Conservation (phyloP, 2,113 vertebrate genomes). For the Triplophysa tibetana region DNA sequence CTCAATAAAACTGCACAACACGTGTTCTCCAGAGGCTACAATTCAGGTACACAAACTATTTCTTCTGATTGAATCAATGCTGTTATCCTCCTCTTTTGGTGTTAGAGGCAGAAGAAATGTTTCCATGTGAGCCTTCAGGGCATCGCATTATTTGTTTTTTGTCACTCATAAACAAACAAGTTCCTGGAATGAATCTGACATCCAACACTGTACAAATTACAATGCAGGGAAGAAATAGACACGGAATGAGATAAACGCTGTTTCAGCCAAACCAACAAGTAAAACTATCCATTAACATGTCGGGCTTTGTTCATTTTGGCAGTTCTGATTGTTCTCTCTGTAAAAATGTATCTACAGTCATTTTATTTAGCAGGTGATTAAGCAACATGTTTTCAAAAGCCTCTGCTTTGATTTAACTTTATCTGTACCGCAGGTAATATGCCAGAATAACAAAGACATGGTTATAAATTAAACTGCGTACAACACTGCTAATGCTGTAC, state of each 20-base stretch:
- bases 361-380: constrained; percentile 7
- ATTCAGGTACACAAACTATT: constrained; percentile 46
- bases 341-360: neutral
- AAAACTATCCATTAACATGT: neutral
- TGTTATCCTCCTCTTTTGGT: neutral
- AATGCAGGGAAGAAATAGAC: neutral
- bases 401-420: constrained; percentile 57
- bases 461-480: constrained; percentile 52
- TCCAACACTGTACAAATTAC: neutral
- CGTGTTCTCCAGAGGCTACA: constrained; percentile 46
- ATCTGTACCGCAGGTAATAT: constrained; percentile 52
- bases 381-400: constrained; percentile 29
- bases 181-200: neutral
- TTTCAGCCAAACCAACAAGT: neutral
- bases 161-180: constrained; percentile 8
- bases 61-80: constrained; percentile 4
- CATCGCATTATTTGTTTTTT: constrained; percentile 1
- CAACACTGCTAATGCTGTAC: neutral
- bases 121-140: neutral
- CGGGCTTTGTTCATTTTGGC: neutral
- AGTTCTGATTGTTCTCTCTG: neutral
- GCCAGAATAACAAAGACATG: constrained; percentile 43
- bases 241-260: neutral
- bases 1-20: constrained; percentile 51
- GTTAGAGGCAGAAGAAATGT: constrained; percentile 7